Base-by-base conservation (phyloP, 2,888 invertebrate species). In the Branchipolynoe longqiensis region DNA sequence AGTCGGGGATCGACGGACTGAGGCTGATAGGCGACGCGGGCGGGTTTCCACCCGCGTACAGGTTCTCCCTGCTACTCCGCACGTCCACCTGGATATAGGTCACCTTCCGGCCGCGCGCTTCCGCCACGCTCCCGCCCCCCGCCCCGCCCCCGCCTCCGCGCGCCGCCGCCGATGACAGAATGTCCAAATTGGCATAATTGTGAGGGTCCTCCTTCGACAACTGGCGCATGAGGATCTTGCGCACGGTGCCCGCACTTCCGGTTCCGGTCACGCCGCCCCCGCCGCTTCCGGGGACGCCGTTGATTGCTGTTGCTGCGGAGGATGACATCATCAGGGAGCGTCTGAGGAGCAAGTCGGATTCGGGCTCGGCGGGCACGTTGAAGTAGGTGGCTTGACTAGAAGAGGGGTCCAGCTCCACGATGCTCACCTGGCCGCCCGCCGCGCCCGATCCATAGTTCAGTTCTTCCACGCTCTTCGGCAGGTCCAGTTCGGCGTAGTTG, bases 11-110 rank as follows among this genome's bases (percentile, higher is more conserved):
- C 33, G 83, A 84, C 1, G 90, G 89, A 3, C 87, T 82, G 64
- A 89, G 89, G 56, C 91, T 90, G 8, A 89, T 89, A 0, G 92
- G 90, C 8, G 91, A 90, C 14, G 90, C 89, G 0, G 91, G 90
- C 18, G 84, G 84, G 73, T 69, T 84, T n/a, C 8, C 22, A 4
- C 38, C 6, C 90, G 88, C 14, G 87, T 85, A n/a, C 87, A 85
- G 41, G 31, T 82, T 81, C 58, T 87, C 87, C 36, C 59, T 73
- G 36, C 82, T 82, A 41, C 41, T 82, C 22, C 85, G 64, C 22
- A 86, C 78, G 62, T 87, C 87, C 58, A 87, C 78, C 85, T 87
- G 87, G 31, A 86, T 85, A 84, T 87, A 87, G n/a, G 87, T 86
- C 40, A 86, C 81, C 40, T 74, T 84, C 22, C 64, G 83, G 6